These are phyloP conservation scores for Imbricaverruca yamaguchii DNA, from an alignment of 2,888 invertebrate species.

Conservation along the genomic window DNA sequence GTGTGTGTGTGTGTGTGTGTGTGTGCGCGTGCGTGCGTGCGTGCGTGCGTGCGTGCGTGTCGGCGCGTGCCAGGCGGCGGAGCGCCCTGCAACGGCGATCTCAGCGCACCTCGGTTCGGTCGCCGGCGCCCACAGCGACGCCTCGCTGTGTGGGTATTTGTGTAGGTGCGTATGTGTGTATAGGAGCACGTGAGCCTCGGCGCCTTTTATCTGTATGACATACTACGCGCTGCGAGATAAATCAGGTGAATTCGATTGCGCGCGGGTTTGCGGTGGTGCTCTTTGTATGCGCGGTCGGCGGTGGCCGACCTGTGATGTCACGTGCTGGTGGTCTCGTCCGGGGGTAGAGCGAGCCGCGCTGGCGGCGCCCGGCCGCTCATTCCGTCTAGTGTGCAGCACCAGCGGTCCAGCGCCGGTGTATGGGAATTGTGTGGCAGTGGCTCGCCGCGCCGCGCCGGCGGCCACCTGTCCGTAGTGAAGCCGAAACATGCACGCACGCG, in stretches of 20 bases:
- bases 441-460: neutral
- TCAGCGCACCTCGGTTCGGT: neutral
- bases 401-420: neutral
- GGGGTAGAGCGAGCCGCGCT: neutral
- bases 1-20: conserved; percentile 18
- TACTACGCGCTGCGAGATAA: neutral
- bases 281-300: neutral
- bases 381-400: neutral
- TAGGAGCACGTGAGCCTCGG: too few relatives aligned
- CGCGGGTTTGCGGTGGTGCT: neutral
- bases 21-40: conserved; percentile 1
- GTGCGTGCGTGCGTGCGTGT: conserved; percentile 10
- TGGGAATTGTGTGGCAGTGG: neutral
- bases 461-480: neutral
- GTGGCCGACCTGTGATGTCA: neutral
- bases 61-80: neutral
- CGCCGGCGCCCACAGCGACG: neutral
- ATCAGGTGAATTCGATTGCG: conserved; percentile 10
- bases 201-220: conserved; percentile 10
- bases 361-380: neutral
- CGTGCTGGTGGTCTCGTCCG: neutral
- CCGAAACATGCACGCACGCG: neutral
- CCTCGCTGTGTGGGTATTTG: neutral
- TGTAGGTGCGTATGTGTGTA: neutral
- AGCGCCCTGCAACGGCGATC: neutral